phyloP scores from a whole-genome alignment of 2,797 vertebrate species.

The Mareca strepera region DNA sequence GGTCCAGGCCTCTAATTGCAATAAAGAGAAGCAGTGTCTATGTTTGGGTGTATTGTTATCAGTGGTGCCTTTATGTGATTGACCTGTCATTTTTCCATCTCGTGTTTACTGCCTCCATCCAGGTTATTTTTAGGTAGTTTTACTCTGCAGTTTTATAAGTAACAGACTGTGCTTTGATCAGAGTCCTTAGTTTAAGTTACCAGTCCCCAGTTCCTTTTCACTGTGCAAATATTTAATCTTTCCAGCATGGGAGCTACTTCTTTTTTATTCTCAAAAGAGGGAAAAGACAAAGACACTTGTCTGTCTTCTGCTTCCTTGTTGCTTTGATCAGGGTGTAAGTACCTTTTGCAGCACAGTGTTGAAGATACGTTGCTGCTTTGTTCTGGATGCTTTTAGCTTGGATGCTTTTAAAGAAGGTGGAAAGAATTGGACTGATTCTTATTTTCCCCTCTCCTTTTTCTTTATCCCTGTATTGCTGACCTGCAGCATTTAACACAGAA shows the following conservation, averaged over 20 bases:
- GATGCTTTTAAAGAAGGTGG: not conserved
- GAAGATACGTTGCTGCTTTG: not conserved
- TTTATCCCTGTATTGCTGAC: not conserved
- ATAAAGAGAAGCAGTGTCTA: not conserved
- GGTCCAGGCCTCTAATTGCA: not conserved
- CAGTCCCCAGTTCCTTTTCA: conserved; percentile 23
- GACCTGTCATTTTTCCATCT: conserved; percentile 24
- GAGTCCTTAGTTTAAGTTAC: conserved; percentile 54
- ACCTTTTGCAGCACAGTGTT: not conserved
- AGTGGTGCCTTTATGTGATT: not conserved
- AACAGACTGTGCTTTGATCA: conserved; percentile 60
- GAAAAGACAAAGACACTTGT: not conserved
- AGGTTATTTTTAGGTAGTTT: conserved; percentile 64
- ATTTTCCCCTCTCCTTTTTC: not conserved
- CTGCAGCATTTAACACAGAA: not conserved
- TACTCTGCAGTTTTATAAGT: conserved; percentile 38
- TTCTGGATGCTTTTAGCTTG: not conserved
- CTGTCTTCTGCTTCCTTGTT: conserved; percentile 1
- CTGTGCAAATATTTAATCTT: conserved; percentile 59
- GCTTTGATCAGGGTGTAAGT: not conserved
- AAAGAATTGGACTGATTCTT: not conserved
- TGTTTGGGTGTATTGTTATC: not conserved
- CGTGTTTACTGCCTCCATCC: not conserved
- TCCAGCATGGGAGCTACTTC: not conserved
- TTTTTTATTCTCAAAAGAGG: not conserved